phyloP scores from a whole-genome alignment of 2,888 invertebrate genomes.

The Heteromurus nitidus region DNA sequence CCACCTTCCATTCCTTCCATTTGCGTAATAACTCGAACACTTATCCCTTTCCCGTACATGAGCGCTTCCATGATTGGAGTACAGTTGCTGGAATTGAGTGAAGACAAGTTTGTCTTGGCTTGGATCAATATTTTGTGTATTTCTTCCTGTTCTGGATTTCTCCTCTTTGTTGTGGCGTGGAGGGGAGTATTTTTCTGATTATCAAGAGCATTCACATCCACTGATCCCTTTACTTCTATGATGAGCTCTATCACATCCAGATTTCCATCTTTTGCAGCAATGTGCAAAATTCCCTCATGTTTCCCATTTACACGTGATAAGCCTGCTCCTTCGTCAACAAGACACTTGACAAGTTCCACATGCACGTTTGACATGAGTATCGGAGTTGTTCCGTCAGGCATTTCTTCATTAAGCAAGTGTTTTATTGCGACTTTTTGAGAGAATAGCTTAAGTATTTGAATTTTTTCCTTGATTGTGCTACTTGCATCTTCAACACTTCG shows the following conservation, averaged over 20 bases:
- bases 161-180: too few relatives aligned
- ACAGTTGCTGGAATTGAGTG: not conserved
- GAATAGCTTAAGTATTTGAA: too few relatives aligned
- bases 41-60: not conserved
- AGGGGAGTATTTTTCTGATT: not conserved
- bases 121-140: not conserved
- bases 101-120: not conserved
- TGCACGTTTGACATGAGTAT: not conserved
- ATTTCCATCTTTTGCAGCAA: not conserved
- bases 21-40: not conserved
- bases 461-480: too few relatives aligned
- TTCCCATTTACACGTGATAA: not conserved
- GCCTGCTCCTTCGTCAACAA: not conserved
- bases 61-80: not conserved
- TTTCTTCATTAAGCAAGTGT: not conserved
- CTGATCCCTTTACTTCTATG: not conserved
- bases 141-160: not conserved
- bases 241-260: not conserved
- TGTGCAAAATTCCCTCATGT: not conserved
- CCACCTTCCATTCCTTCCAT: not conserved
- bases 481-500: too few relatives aligned
- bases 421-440: too few relatives aligned
- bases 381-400: not conserved
- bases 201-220: not conserved
- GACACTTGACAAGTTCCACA: not conserved